Base-by-base conservation (phyloP, 2,888 invertebrate genomes). In the Drosophila eohydei region DNA sequence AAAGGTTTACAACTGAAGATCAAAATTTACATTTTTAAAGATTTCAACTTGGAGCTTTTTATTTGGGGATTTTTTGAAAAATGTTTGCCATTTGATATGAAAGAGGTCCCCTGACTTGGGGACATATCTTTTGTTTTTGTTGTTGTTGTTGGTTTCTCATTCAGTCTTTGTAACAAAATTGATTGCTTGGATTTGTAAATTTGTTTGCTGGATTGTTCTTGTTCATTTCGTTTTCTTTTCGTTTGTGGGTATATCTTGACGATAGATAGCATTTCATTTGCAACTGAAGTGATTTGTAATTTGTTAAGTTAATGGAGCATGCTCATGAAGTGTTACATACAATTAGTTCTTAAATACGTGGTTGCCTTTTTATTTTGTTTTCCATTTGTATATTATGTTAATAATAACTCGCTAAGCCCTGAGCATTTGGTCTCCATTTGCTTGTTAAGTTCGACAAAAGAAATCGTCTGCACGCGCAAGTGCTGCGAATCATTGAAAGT, bases 371-470 rank as follows among this genome's bases (percentile, higher is more conserved):
- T 66, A 30, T 71, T 62, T 65, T 60, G n/a, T 28, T 48, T 50
- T 50, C 11, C 16, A 16, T 48, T 60, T 81, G 57, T 73, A 60
- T 72, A 66, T 74, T 70, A 69, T 73, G 72, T 78, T 81, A 83
- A 72, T 80, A 78, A 62, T 86, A 85, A 84, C 81, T 88, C 78
- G 78, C 81, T 88, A 88, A 89, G 86, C 87, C 90, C 90, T 90
- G 90, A 90, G 90, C 90, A 88, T 87, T 91, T 90, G 90, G 91
- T 90, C 91, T 88, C 82, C 86, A 88, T 83, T 81, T 85, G 78
- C 75, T 74, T 84, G 81, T 88, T 89, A 89, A 89, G 88, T 88
- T 88, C 82, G 83, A 78, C 87, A 83, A 78, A 84, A 80, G 71
- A 86, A 83, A 86, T 88, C 59, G 68, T 61, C 16, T 57, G 60